Percentiles rank a stretch among this genome's conserved stretches.
Conservation (phyloP, 1,140 invertebrate species). For the Aleiodes sp. region DNA sequence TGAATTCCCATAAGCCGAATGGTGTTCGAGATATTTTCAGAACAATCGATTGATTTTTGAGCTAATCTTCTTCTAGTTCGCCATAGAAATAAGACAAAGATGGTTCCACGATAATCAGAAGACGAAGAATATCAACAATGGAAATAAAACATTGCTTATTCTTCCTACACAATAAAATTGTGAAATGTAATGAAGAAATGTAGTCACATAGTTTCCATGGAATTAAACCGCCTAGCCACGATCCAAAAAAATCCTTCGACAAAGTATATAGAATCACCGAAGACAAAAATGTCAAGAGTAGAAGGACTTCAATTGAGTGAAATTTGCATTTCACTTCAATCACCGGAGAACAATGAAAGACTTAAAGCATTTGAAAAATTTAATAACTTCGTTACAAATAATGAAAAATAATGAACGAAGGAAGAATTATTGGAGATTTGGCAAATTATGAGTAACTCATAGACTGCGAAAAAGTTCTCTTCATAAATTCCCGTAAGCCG, state of each 20-base stretch:
- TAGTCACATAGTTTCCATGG: constrained; percentile 8
- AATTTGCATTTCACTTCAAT: constrained; percentile 53
- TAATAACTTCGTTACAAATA: constrained; percentile 34
- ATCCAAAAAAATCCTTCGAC: background rate
- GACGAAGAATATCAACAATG: too few relatives aligned
- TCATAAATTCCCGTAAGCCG: too few relatives aligned
- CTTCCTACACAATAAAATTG: too few relatives aligned
- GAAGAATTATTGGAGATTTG: constrained; percentile 47
- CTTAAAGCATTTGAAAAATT: constrained; percentile 55
- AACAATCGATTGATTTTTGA: too few relatives aligned
- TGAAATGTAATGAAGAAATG: background rate
- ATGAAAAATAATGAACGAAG: constrained; percentile 32
- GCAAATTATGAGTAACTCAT: too few relatives aligned
- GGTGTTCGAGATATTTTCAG: too few relatives aligned
- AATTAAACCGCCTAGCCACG: background rate
- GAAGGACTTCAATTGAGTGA: constrained; percentile 45
- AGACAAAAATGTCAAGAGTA: constrained; percentile 41
- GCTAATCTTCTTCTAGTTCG: too few relatives aligned
- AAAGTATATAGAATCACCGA: background rate
- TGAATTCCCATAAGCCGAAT: too few relatives aligned
- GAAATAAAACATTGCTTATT: too few relatives aligned
- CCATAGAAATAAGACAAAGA: too few relatives aligned
- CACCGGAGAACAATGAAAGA: constrained; percentile 57
- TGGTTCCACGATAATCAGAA: too few relatives aligned
- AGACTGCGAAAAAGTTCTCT: too few relatives aligned